These are phyloP conservation scores for Myripristis murdjan DNA, from an alignment of 2,797 vertebrate species.

Conservation along the genomic window DNA sequence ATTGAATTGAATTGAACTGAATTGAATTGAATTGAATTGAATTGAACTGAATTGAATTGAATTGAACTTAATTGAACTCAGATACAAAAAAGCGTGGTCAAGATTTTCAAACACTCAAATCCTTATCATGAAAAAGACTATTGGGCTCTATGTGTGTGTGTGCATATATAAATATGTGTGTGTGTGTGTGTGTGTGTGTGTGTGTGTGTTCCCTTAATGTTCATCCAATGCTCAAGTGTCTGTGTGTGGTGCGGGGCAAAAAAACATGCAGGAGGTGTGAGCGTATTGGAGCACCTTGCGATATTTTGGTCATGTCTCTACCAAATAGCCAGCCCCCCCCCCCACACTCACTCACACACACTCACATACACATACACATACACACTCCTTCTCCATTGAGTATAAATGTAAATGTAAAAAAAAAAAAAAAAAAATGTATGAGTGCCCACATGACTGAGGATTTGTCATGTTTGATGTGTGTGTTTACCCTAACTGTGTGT, in stretches of 20 bases:
- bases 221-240: slow-evolving; percentile 28
- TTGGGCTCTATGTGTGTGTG: background rate
- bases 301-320: background rate
- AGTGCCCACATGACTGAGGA: slow-evolving; percentile 49
- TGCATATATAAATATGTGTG: slow-evolving; percentile 4
- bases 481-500: slow-evolving; percentile 49
- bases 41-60: too few relatives aligned
- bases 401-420: too few relatives aligned
- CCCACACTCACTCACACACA: background rate
- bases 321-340: background rate
- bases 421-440: too few relatives aligned
- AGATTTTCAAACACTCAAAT: too few relatives aligned
- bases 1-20: too few relatives aligned
- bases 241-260: slow-evolving; percentile 34
- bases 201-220: slow-evolving; percentile 9
- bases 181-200: slow-evolving; percentile 3
- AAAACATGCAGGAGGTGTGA: slow-evolving; percentile 36
- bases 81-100: too few relatives aligned
- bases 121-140: too few relatives aligned
- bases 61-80: too few relatives aligned
- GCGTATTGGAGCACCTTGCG: slow-evolving; percentile 35
- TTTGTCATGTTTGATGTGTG: slow-evolving; percentile 68
- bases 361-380: background rate
- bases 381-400: slow-evolving; percentile 4
- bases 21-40: too few relatives aligned